Percentiles rank a stretch among this genome's conserved stretches.
Conservation (phyloP, 1,140 invertebrate species). For the Trinorchestia longiramus region DNA sequence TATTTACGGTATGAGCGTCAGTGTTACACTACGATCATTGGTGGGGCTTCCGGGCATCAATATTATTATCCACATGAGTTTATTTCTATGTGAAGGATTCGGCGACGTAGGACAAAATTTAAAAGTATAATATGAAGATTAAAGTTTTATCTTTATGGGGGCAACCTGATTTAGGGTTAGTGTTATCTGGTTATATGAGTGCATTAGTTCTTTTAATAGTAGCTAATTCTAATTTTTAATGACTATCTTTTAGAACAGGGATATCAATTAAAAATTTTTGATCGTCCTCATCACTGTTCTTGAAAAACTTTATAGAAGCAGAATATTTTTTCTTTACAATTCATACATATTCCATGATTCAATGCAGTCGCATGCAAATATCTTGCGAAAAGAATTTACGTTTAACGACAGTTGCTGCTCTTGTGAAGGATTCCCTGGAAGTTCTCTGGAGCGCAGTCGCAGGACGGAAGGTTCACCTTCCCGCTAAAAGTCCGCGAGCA, state of each 20-base stretch:
- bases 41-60: too few relatives aligned
- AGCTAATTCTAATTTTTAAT: background rate
- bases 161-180: background rate
- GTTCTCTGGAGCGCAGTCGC: background rate
- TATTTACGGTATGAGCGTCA: background rate
- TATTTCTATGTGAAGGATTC: background rate
- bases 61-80: background rate
- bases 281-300: background rate
- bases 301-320: background rate
- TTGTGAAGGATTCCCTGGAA: background rate
- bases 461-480: conserved; percentile 13
- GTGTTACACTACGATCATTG: background rate
- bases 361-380: background rate
- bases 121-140: background rate
- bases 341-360: background rate
- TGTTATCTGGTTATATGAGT: background rate
- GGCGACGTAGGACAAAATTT: background rate
- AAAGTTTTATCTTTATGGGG: background rate
- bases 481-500: conserved; percentile 19
- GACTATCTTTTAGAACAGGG: background rate
- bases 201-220: background rate
- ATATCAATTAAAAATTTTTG: background rate
- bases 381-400: background rate
- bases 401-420: background rate
- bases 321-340: background rate